Base-by-base conservation (phyloP, 2,797 vertebrate species). In the Sebastolobus altivelis region DNA sequence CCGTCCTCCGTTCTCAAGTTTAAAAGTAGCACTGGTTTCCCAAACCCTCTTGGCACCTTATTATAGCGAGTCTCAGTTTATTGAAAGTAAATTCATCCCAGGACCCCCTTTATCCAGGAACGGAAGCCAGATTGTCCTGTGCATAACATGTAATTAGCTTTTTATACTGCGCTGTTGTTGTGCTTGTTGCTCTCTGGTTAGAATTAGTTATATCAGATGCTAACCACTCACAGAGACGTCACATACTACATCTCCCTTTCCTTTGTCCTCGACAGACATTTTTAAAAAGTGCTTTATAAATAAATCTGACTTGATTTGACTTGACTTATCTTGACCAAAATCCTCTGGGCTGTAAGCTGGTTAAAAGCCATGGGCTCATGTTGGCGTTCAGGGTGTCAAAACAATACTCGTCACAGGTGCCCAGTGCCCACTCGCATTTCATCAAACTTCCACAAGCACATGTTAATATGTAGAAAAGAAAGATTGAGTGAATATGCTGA, bases 1-100 rank as follows among this genome's bases (percentile, higher is more conserved):
- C 62, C 59, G 20, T 73, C 80, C 75, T 82, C 37, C 40, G 12
- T 85, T 84, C 82, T 89, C 80, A 77, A 55, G 85, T 89, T 93
- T 92, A 90, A 92, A 92, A 92, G 82, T 89, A 92, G 91, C 79
- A 59, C 72, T 89, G 90, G 85, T 88, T 91, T 89, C 72, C 89
- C 79, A 80, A 80, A 90, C 83, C 56, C 90, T 88, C 82, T 71
- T 90, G 90, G 89, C 89, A 89, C 84, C 86, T 86, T 87, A 78
- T 84, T 84, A 82, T 46, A 87, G 85, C 43, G 33, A 78, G 79
- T 16, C 61, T 75, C 20, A 56, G 55, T 87, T 91, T 87, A 84
- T 82, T 89, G 82, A 63, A 67, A 67, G 79, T 75, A 84, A 84
- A 90, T 74, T 80, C 75, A 83, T 75, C 66, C 68, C 56, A 68